phyloP scores from a whole-genome alignment of 1,140 invertebrate genomes.

The Nautilus pompilius region DNA sequence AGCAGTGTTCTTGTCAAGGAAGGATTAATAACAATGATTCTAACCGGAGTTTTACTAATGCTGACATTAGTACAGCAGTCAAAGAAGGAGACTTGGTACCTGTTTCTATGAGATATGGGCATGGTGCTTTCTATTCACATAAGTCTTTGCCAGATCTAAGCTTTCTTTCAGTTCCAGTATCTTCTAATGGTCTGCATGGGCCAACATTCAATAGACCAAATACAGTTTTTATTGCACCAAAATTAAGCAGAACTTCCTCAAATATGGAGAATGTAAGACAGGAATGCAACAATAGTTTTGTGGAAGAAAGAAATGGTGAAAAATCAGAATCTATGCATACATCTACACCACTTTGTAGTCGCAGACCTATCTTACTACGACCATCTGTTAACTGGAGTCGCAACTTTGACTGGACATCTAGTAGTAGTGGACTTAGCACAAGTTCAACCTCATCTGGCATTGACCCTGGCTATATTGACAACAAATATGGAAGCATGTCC shows the following conservation, averaged over 20 bases:
- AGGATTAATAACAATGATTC: no score
- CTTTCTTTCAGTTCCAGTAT: constrained; percentile 23
- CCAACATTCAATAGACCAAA: not conserved
- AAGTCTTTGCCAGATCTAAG: constrained; percentile 42
- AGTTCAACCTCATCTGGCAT: constrained; percentile 40
- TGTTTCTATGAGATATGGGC: constrained; percentile 18
- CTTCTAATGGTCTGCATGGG: not conserved
- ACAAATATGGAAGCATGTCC: constrained; percentile 1
- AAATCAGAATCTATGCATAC: constrained; percentile 2
- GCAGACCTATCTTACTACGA: not conserved
- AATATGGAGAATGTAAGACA: not conserved
- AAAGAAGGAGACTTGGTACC: not conserved
- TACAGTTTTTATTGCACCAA: not conserved
- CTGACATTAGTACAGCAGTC: not conserved
- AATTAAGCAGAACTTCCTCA: not conserved
- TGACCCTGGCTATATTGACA: constrained; percentile 36
- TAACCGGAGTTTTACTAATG: no score
- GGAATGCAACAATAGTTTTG: not conserved
- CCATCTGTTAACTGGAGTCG: not conserved
- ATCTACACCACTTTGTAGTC: not conserved
- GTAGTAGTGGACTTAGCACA: constrained; percentile 32
- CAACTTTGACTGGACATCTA: constrained; percentile 21
- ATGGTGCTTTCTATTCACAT: constrained; percentile 30
- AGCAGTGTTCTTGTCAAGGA: not conserved
- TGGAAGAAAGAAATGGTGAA: not conserved